phyloP scores from a whole-genome alignment of 2,888 invertebrate genomes.

The Anoplius nigerrimus region DNA sequence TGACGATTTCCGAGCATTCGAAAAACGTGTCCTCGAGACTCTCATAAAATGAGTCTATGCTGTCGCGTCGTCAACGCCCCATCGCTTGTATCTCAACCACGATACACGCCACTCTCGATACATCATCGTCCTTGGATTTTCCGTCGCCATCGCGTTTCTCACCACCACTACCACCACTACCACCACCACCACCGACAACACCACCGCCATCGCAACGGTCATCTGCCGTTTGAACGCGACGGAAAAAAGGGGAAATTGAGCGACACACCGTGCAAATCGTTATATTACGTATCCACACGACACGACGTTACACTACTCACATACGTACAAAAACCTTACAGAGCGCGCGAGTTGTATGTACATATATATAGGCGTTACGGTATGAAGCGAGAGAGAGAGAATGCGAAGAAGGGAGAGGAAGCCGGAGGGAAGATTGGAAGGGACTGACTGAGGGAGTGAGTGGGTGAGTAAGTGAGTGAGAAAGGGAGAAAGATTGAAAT shows the following conservation, averaged over 20 bases:
- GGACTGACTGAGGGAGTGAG: neutral
- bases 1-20: too few species aligned
- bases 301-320: constrained; percentile 18
- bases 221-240: neutral
- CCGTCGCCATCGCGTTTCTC: too few species aligned
- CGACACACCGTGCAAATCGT: constrained; percentile 17
- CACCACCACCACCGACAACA: too few species aligned
- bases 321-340: constrained; percentile 46
- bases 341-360: constrained; percentile 54
- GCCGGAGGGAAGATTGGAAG: neutral
- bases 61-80: neutral
- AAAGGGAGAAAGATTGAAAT: constrained; percentile 16
- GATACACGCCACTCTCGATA: too few species aligned
- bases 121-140: too few species aligned
- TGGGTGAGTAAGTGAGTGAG: constrained; percentile 8
- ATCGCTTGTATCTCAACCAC: too few species aligned
- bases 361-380: constrained; percentile 50
- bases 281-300: constrained; percentile 27
- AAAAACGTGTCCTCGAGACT: too few species aligned
- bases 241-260: neutral
- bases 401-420: neutral
- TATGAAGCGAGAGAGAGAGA: too few species aligned
- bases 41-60: neutral
- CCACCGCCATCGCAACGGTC: neutral
- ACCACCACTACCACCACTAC: too few species aligned